Conservation (phyloP, 35 echinoderm and acorn worm genomes). For the Eucidaris tribuloides region DNA sequence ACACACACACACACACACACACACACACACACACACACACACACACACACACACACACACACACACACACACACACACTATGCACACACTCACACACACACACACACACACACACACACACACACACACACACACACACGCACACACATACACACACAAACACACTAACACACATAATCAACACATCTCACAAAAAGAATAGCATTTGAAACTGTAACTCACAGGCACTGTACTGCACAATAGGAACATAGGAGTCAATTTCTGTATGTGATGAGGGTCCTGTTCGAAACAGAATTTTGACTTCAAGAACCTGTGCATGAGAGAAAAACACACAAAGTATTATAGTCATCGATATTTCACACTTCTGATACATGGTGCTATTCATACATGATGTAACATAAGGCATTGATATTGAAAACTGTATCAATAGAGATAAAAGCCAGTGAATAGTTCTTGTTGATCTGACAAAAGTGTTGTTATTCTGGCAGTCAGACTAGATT, state of each 20-base stretch:
- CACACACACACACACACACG: too few relatives aligned
- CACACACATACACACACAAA: too few relatives aligned
- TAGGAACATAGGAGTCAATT: constrained; percentile 36
- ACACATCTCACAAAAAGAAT: too few relatives aligned
- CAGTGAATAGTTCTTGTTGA: background rate
- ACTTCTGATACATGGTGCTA: background rate
- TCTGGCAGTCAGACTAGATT: background rate
- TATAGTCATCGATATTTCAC: background rate
- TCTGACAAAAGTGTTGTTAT: background rate
- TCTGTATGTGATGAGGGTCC: constrained; percentile 30
- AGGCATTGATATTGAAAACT: background rate
- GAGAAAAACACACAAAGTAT: background rate
- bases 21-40: too few relatives aligned
- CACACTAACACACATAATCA: too few relatives aligned
- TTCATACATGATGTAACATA: background rate
- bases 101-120: too few relatives aligned
- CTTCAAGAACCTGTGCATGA: constrained; percentile 52
- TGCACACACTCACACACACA: too few relatives aligned
- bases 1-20: too few relatives aligned
- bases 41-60: too few relatives aligned
- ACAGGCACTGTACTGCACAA: constrained; percentile 65
- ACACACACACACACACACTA: too few relatives aligned
- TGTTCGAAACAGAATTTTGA: constrained; percentile 50
- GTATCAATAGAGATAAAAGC: background rate
- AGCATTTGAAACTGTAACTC: constrained; percentile 12